Evolutionary conservation across 2,797 vertebrate genomes (phyloP).

Genomic region (Pangasius djambal): DNA sequence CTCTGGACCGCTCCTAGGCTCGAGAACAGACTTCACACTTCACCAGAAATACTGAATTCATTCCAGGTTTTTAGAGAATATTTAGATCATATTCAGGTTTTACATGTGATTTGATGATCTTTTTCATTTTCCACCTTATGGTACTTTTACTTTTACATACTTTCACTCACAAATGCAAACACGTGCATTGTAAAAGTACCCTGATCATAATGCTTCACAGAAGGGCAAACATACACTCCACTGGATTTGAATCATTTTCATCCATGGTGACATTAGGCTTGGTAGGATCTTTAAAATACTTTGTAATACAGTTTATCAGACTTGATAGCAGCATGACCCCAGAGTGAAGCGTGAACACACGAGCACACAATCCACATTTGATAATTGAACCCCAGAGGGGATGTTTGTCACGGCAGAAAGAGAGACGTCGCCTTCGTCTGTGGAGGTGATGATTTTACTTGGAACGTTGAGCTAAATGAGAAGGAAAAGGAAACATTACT

Average conservation of each 20-base stretch:
- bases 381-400: constrained; percentile 1
- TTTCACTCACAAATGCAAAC: not conserved
- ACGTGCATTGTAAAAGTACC: not conserved
- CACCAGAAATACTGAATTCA: not conserved
- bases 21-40: not conserved
- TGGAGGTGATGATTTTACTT: not conserved
- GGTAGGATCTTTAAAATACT: not conserved
- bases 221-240: not conserved
- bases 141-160: not conserved
- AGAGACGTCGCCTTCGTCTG: not conserved
- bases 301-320: not conserved
- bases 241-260: not conserved
- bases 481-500: not conserved
- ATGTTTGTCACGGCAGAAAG: not conserved
- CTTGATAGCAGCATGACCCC: not conserved
- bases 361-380: not conserved
- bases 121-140: not conserved
- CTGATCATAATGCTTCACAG: not conserved
- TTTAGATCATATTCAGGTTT: not conserved
- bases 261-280: not conserved
- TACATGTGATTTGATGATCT: not conserved
- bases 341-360: not conserved
- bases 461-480: not conserved
- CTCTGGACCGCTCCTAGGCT: not conserved
- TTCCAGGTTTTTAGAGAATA: not conserved